These are phyloP conservation scores for Chaetoderma sp. DNA, from an alignment of 2,888 invertebrate genomes.

Conservation along the genomic window DNA sequence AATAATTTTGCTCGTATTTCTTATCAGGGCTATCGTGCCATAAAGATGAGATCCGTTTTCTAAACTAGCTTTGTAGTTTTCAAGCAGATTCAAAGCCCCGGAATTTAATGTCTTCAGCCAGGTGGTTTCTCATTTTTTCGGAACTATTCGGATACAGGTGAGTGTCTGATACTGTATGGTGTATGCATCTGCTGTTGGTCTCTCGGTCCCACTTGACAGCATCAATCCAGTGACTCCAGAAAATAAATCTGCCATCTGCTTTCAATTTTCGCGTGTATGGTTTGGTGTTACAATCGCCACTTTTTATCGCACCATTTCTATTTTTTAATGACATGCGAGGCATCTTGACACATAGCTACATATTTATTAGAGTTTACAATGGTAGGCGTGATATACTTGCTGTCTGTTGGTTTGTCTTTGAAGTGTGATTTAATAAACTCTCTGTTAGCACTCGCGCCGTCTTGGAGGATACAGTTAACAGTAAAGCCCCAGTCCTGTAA, in stretches of 20 bases:
- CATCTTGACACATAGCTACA: neutral
- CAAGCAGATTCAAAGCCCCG: neutral
- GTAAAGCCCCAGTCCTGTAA: neutral
- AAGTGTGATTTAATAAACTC: neutral
- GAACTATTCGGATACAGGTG: neutral
- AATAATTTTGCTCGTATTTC: neutral
- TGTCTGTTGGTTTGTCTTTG: neutral
- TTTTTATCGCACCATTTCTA: neutral
- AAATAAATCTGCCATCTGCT: neutral
- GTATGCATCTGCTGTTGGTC: neutral
- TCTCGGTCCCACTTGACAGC: neutral
- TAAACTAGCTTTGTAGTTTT: neutral
- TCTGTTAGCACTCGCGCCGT: neutral
- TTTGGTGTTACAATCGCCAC: neutral
- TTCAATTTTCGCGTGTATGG: neutral
- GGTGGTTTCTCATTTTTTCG: conserved; percentile 1
- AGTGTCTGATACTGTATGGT: neutral
- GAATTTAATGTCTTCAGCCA: neutral
- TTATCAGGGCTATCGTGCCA: neutral
- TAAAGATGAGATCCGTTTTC: neutral
- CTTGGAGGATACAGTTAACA: neutral
- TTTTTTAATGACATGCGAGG: neutral
- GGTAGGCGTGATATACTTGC: neutral
- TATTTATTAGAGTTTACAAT: neutral
- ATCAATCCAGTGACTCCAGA: neutral